Percentiles rank a stretch among this genome's conserved stretches.
These are phyloP conservation scores for Tenthredo mesomela DNA, from an alignment of 2,888 invertebrate species.

Conservation along the genomic window DNA sequence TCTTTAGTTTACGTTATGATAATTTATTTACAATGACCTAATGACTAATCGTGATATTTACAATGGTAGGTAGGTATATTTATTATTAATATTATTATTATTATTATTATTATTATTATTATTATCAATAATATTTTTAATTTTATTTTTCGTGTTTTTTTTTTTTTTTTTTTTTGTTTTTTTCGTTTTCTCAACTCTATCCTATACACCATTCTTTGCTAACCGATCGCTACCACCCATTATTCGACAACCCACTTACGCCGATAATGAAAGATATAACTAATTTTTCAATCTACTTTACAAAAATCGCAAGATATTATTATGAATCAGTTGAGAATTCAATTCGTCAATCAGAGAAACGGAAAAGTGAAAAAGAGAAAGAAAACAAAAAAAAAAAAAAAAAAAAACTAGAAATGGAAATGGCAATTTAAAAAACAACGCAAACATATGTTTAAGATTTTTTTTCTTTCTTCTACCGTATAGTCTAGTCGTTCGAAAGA, in stretches of 20 bases:
- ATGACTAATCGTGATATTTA: conserved; percentile 61
- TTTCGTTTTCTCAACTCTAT: conserved; percentile 47
- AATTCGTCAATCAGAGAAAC: background rate
- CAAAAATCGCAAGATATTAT: background rate
- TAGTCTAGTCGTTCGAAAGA: too few species aligned
- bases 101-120: background rate
- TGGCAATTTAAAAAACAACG: background rate
- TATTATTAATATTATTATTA: background rate
- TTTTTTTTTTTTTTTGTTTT: conserved; percentile 1
- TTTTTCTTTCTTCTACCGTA: background rate
- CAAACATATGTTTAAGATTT: too few species aligned
- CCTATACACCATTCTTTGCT: conserved; percentile 58
- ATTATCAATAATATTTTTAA: background rate
- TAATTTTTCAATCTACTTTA: background rate
- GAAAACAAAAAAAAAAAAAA: background rate
- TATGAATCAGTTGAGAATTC: too few species aligned
- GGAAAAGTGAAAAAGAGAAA: background rate
- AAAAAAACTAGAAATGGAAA: background rate
- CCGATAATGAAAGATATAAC: background rate
- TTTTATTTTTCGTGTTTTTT: background rate
- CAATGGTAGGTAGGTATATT: conserved; percentile 53
- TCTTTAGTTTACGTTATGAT: conserved; percentile 25
- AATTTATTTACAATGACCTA: conserved; percentile 54
- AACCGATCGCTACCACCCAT: background rate
- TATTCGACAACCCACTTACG: background rate